Percentiles rank a stretch among this genome's conserved stretches.
Conservation (phyloP, 1,140 invertebrate species). For the Formica exsecta region DNA sequence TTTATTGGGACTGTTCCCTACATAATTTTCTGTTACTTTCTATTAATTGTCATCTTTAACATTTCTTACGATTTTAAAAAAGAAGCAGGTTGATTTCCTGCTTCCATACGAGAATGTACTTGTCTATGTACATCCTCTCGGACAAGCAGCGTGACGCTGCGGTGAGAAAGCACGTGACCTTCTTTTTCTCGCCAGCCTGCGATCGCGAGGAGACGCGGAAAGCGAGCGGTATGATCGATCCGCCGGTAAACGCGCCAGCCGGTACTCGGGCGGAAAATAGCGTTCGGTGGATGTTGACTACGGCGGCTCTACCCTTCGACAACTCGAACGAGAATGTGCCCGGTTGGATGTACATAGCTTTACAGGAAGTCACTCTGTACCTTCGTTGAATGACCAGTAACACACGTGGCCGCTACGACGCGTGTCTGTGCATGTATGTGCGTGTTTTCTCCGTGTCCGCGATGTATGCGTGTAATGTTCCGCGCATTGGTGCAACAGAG, state of each 20-base stretch:
- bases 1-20: neutral
- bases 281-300: constrained; percentile 76
- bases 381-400: constrained; percentile 77
- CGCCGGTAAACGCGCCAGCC: constrained; percentile 72
- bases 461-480: constrained; percentile 9
- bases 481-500: neutral
- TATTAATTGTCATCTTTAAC: constrained; percentile 41
- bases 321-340: constrained; percentile 75
- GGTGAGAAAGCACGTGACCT: constrained; percentile 60
- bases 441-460: constrained; percentile 14
- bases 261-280: constrained; percentile 77
- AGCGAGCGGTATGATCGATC: constrained; percentile 67
- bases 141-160: constrained; percentile 46
- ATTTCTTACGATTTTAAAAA: constrained; percentile 16
- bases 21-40: constrained; percentile 20
- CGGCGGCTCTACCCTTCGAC: constrained; percentile 75
- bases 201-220: constrained; percentile 54
- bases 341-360: constrained; percentile 77
- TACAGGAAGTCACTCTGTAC: constrained; percentile 79
- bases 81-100: constrained; percentile 16
- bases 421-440: constrained; percentile 50
- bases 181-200: constrained; percentile 52
- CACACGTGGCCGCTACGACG: constrained; percentile 60
- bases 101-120: constrained; percentile 35
- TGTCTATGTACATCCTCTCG: constrained; percentile 10